Evolutionary conservation across 1,140 invertebrate genomes (phyloP).

Genomic region (Eriosoma lanigerum): DNA sequence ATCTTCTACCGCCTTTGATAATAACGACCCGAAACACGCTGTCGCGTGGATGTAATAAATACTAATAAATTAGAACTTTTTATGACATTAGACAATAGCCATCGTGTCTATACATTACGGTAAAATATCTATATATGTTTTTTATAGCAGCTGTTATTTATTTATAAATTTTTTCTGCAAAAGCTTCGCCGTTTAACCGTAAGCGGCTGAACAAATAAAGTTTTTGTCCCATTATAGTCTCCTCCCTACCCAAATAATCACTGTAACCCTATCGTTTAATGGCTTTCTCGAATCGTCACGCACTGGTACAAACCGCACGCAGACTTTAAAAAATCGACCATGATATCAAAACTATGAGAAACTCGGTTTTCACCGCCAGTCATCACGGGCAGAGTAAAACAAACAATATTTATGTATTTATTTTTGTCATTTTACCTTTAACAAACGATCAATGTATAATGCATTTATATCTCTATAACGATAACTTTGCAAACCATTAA

Average conservation of each 20-base stretch:
- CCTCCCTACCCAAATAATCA: slow-evolving; percentile 17
- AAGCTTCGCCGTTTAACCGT: slow-evolving; percentile 29
- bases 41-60: background rate
- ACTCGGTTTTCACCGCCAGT: slow-evolving; percentile 25
- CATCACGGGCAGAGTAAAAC: background rate
- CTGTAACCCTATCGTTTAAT: slow-evolving; percentile 43
- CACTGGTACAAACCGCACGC: slow-evolving; percentile 11
- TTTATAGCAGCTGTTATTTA: background rate
- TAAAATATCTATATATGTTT: too few relatives aligned
- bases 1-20: background rate
- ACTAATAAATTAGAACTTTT: slow-evolving; percentile 16
- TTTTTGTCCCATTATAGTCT: slow-evolving; percentile 12
- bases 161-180: slow-evolving; percentile 8
- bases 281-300: slow-evolving; percentile 40
- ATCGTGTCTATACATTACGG: background rate
- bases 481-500: too few relatives aligned
- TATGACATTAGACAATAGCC: slow-evolving; percentile 10
- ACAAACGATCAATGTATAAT: too few relatives aligned
- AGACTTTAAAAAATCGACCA: slow-evolving; percentile 32
- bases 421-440: too few relatives aligned
- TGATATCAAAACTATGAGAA: background rate
- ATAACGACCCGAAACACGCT: slow-evolving; percentile 1
- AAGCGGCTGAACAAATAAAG: slow-evolving; percentile 31
- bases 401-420: background rate
- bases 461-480: too few relatives aligned